phyloP scores from a whole-genome alignment of 2,113 vertebrate species.

The Daubentonia madagascariensis region DNA sequence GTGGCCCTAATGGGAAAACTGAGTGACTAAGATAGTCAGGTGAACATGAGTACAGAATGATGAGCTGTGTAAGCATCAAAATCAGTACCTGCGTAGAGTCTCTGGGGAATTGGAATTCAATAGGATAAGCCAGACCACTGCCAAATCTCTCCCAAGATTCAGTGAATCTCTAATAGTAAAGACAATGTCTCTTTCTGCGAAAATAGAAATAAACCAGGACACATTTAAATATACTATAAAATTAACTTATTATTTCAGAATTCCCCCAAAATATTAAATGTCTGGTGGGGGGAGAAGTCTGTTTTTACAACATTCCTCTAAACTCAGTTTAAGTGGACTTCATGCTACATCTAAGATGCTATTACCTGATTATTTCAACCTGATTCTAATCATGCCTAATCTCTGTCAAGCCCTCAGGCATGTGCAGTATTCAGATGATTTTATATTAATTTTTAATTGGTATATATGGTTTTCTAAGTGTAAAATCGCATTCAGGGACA shows the following conservation, averaged over 20 bases:
- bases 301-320: background rate
- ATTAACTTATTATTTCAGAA: slow-evolving; percentile 10
- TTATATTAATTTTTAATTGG: slow-evolving; percentile 35
- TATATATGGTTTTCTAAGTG: background rate
- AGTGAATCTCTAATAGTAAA: slow-evolving; percentile 28
- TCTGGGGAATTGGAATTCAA: slow-evolving; percentile 57
- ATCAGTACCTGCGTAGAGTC: background rate
- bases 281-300: background rate
- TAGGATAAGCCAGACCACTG: slow-evolving; percentile 25
- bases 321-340: background rate
- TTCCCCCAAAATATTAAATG: background rate
- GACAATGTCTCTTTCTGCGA: background rate
- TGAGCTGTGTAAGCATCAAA: slow-evolving; percentile 35
- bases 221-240: background rate
- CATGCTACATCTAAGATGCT: background rate
- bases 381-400: background rate
- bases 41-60: background rate
- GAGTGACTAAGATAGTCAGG: background rate
- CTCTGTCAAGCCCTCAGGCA: background rate
- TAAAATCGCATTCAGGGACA: background rate
- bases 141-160: slow-evolving; percentile 49
- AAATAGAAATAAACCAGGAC: background rate
- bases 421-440: background rate
- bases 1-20: slow-evolving; percentile 58
- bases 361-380: background rate